A percentile compares a stretch with the other conserved stretches of the same genome.
Conservation (phyloP, 2,888 invertebrate genomes). For the Stenodema calcarata region DNA sequence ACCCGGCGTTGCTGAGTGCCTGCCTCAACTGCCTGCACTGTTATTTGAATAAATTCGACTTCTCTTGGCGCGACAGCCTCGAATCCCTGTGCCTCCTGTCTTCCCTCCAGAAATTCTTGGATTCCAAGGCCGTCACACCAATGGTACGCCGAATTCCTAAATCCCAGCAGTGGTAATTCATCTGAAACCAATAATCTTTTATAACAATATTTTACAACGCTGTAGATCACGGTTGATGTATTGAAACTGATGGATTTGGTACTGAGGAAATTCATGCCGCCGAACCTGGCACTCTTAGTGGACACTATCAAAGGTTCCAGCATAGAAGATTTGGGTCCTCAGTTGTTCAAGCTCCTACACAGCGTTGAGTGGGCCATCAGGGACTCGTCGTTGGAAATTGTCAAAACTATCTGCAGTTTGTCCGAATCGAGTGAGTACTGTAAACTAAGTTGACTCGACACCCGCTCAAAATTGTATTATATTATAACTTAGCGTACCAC, state of each 20-base stretch:
- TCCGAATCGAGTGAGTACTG: conserved; percentile 71
- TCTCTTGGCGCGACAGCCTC: conserved; percentile 50
- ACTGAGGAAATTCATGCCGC: conserved; percentile 77
- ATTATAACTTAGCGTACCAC: too few species aligned
- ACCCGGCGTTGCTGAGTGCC: conserved; percentile 32
- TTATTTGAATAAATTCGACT: conserved; percentile 44
- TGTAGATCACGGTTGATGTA: conserved; percentile 66
- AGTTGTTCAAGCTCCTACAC: conserved; percentile 73
- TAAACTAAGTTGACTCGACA: too few species aligned
- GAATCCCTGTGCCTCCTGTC: conserved; percentile 45
- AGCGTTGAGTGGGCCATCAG: conserved; percentile 80
- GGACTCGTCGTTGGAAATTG: conserved; percentile 76
- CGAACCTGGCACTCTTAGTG: conserved; percentile 76
- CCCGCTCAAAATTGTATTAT: background rate
- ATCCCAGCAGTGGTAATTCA: background rate
- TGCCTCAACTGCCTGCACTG: conserved; percentile 34
- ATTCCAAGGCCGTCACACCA: conserved; percentile 23
- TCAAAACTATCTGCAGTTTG: conserved; percentile 73
- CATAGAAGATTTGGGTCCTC: conserved; percentile 71
- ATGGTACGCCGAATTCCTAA: conserved; percentile 28
- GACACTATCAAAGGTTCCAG: conserved; percentile 70
- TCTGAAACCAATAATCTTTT: background rate
- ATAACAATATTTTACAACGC: background rate
- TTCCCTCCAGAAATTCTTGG: conserved; percentile 41
- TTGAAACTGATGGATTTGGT: conserved; percentile 74